Conservation (phyloP, 2,797 vertebrate species). For the Pantherophis vulpinus region DNA sequence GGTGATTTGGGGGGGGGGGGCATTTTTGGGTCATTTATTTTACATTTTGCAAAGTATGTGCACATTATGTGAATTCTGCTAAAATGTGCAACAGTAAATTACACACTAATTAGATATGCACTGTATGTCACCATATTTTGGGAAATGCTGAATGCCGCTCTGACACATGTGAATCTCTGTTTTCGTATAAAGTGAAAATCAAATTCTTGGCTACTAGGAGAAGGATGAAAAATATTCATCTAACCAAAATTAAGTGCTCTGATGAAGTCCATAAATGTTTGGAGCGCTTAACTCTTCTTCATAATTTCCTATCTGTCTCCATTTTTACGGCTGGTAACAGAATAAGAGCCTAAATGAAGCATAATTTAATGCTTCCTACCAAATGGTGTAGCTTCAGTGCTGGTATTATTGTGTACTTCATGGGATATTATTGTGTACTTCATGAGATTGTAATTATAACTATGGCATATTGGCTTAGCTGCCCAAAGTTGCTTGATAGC, state of each 20-base stretch:
- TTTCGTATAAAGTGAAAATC: neutral
- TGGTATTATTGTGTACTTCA: too few relatives aligned
- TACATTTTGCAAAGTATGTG: neutral
- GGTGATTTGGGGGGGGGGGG: neutral
- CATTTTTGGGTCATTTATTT: neutral
- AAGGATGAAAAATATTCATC: neutral
- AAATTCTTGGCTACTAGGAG: neutral
- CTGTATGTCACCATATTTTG: neutral
- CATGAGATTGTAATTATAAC: neutral
- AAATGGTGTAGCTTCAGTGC: neutral
- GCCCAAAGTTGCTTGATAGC: neutral
- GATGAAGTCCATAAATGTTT: neutral
- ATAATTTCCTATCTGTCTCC: neutral
- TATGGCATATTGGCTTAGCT: neutral
- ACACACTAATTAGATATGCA: neutral
- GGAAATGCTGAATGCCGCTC: neutral
- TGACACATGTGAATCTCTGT: too few relatives aligned
- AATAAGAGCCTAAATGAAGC: neutral
- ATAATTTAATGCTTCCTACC: neutral
- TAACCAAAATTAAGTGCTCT: neutral
- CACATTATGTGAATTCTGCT: neutral
- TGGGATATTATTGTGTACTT: too few relatives aligned
- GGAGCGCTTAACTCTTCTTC: too few relatives aligned
- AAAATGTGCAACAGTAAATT: neutral
- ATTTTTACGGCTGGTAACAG: neutral